phyloP scores from a whole-genome alignment of 2,888 invertebrate species.

The Thecocarcelia acutangulata region DNA sequence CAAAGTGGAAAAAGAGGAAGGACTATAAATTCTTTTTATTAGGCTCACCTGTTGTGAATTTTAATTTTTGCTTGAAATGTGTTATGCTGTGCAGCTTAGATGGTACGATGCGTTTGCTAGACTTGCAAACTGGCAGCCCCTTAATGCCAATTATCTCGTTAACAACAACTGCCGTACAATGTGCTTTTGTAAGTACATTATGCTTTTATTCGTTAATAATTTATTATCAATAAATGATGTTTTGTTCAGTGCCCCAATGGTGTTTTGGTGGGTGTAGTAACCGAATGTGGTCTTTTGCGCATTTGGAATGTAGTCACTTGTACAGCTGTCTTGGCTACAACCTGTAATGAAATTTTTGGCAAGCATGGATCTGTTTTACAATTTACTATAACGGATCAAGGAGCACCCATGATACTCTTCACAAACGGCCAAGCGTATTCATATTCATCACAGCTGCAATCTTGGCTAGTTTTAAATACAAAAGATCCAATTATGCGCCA shows the following conservation, averaged over 20 bases:
- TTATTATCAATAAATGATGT: background rate
- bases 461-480: conserved; percentile 85
- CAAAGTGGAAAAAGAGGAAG: background rate
- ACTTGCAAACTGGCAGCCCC: conserved; percentile 77
- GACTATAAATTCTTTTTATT: background rate
- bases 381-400: conserved; percentile 85
- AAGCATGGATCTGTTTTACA: conserved; percentile 83
- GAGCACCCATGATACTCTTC: conserved; percentile 91
- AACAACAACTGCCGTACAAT: conserved; percentile 77
- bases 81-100: conserved; percentile 80
- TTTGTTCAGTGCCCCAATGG: conserved; percentile 77
- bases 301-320: conserved; percentile 78
- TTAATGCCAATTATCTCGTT: conserved; percentile 79
- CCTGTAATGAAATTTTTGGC: conserved; percentile 78
- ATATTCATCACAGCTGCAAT: conserved; percentile 88
- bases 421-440: conserved; percentile 93
- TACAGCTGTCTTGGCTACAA: conserved; percentile 75
- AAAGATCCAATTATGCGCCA: conserved; percentile 83
- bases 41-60: conserved; percentile 80
- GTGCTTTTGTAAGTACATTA: conserved; percentile 78
- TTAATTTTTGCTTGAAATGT: conserved; percentile 79
- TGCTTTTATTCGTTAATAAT: background rate
- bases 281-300: conserved; percentile 79
- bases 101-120: conserved; percentile 78
- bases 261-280: conserved; percentile 79